phyloP scores from a whole-genome alignment of 1,140 invertebrate genomes.

The Panulirus ornatus region DNA sequence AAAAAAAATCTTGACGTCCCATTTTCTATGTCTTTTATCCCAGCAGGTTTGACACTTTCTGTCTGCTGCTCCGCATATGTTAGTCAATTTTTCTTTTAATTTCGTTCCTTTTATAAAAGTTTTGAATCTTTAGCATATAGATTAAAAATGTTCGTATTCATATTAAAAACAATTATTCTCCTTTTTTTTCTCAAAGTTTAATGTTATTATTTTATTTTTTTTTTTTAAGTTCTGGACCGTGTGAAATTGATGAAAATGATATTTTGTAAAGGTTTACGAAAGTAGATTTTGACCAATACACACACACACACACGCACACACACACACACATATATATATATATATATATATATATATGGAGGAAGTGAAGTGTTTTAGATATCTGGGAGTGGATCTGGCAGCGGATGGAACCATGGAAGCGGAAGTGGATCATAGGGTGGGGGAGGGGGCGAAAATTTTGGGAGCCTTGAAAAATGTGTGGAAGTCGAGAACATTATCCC shows the following conservation, averaged over 20 bases:
- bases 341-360: conserved; percentile 14
- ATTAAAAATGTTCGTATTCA: neutral
- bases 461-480: too few relatives aligned
- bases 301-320: neutral
- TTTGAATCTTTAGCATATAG: neutral
- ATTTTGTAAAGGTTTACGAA: neutral
- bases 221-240: conserved; percentile 1
- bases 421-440: too few relatives aligned
- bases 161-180: neutral
- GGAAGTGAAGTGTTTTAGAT: too few relatives aligned
- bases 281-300: neutral
- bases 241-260: neutral
- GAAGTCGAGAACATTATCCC: too few relatives aligned
- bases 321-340: neutral
- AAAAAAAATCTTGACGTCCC: neutral
- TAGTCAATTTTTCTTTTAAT: neutral
- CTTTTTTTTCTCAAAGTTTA: neutral
- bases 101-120: neutral
- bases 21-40: neutral
- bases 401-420: too few relatives aligned
- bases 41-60: neutral
- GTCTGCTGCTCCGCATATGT: neutral
- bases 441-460: too few relatives aligned
- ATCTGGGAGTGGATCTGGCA: too few relatives aligned
- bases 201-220: neutral